Evolutionary conservation across 1,140 invertebrate species (phyloP), one percentile per base, ranked within the genome.

Genomic region (Leptinotarsa defecta): DNA sequence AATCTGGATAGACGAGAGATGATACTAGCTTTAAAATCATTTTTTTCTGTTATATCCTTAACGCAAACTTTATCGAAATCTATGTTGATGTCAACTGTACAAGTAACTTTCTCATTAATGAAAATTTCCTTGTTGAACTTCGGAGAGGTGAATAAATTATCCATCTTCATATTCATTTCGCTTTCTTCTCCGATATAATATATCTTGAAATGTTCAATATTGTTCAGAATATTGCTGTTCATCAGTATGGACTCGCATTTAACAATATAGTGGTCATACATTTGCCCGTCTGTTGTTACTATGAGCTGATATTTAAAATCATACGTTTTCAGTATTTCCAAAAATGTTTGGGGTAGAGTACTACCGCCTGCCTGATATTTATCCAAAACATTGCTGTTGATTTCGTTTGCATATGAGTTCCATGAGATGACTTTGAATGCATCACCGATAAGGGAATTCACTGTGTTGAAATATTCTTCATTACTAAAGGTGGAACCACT

Each of bases 101-200:
- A 57, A n/a, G 1, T 17, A n/a, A 57, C 52, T 17, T 57, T 57
- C 3, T 57, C 52, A 57, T 57, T 57, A 4, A 57, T 57, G n/a
- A 57, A 57, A 57, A 57, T 57, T n/a, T 57, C 52, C n/a, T 57
- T 57, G 13, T 57, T 57, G n/a, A 57, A 57, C n/a, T 57, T 57
- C 52, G 52, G n/a, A 57, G 52, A 57, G 3, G 52, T 57, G 15
- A 57, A 57, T n/a, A 57, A 57, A 57, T 57, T 57, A 57, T 57
- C 52, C n/a, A 57, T 57, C n/a, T n/a, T 57, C 52, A 57, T 57
- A 4, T 57, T 57, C 52, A 57, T 57, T 15, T 4, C 13, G 4
- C 5, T n/a, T 57, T 57, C 52, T 17, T 4, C 0, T n/a, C 52
- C 52, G 52, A 57, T 57, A 1, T 57, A 57, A 13, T 17, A 57